Percentiles rank a stretch among this genome's conserved stretches.
These are phyloP conservation scores for Hyalella azteca DNA, from an alignment of 2,888 invertebrate species.

Conservation along the genomic window DNA sequence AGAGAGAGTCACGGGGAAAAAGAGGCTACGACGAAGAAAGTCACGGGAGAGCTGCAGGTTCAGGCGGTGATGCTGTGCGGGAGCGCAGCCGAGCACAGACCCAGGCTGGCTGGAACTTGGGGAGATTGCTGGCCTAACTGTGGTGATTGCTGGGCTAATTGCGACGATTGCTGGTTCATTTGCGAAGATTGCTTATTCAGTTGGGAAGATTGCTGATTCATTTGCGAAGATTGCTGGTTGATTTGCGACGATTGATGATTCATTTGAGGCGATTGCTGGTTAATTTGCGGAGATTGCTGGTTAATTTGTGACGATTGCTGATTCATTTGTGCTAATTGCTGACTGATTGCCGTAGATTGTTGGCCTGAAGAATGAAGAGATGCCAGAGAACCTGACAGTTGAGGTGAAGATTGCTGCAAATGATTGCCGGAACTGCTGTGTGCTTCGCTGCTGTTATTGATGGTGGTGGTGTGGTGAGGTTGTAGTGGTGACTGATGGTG, in stretches of 20 bases:
- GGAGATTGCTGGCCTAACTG: slow-evolving; percentile 12
- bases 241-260: neutral
- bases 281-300: neutral
- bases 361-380: slow-evolving; percentile 44
- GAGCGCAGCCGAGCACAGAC: neutral
- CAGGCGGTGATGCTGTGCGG: slow-evolving; percentile 5
- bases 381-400: slow-evolving; percentile 22
- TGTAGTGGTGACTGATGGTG: neutral
- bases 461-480: neutral
- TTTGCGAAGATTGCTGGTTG: neutral
- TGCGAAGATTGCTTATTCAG: neutral
- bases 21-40: too few relatives aligned
- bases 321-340: neutral
- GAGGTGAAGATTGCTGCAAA: slow-evolving; percentile 13
- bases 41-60: too few relatives aligned
- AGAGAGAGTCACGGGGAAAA: too few relatives aligned
- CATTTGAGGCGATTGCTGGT: neutral
- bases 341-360: neutral
- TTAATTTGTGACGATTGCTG: neutral
- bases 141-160: slow-evolving; percentile 6
- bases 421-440: neutral
- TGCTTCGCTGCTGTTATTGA: slow-evolving; percentile 24
- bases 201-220: neutral
- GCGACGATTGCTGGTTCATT: slow-evolving; percentile 4
- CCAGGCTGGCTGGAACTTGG: neutral